Base-by-base conservation (phyloP, 2,888 invertebrate species). In the Germaria angustata region DNA sequence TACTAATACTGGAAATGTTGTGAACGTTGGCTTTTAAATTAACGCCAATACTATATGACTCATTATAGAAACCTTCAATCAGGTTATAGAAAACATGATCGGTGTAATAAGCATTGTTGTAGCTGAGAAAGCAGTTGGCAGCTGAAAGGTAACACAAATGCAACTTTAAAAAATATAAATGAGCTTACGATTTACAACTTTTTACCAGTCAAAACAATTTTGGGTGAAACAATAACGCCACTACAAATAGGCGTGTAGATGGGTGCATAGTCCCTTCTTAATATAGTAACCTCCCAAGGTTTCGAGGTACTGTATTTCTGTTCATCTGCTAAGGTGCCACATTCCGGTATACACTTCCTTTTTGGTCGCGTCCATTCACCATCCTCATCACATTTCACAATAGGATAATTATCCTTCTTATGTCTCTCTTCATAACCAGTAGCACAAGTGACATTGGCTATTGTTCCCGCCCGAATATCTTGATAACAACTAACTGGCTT, bases 251-350 rank as follows among this genome's bases (percentile, higher is more conserved):
- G 85, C 0, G 46, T 44, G 24, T 68, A 86, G 32, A 66, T 59
- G 3, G 8, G 24, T 1, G 49, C 73, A 20, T 41, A 44, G 0
- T 39, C n/a, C 0, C 80, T 84, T 7, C 72, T 57, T 65, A 86
- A 88, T 32, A 89, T 85, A 34, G 86, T 88, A 2, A 87, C 88
- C 17, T 88, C 77, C 90, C 90, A 90, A 6, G 90, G 90, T 5
- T 86, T 86, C 6, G n/a, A 39, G 66, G n/a, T 32, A 57, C 36
- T 78, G 5, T 53, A 72, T 36, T 53, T 39, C 20, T 81, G 76
- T 0, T 44, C 49, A 0, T 36, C 46, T 1, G 44, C 81, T 17
- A 84, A 36, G 2, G 13, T 53, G 1, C 89, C 89, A 61, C 90
- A 90, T 2, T 86, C 75, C 2, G 87, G 87, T 11, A 75, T 69